Evolutionary conservation across 2,888 invertebrate species (phyloP).

Genomic region (Hipparchia semele): DNA sequence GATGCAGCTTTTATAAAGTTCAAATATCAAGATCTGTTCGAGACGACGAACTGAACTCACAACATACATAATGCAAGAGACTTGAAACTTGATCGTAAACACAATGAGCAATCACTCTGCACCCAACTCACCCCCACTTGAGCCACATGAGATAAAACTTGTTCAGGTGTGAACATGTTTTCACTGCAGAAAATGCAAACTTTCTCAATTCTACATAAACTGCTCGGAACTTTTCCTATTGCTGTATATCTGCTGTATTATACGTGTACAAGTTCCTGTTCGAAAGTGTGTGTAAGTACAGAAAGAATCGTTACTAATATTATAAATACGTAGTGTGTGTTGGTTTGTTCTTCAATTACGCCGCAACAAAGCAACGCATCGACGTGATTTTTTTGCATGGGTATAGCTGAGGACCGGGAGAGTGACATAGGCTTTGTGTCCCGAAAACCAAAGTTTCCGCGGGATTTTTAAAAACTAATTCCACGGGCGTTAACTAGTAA

Average conservation of each 20-base stretch:
- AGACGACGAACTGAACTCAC: neutral
- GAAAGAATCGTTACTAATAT: neutral
- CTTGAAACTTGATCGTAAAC: slow-evolving; percentile 16
- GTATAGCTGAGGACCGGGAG: too few relatives aligned
- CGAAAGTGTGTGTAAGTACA: neutral
- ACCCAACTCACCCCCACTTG: slow-evolving; percentile 22
- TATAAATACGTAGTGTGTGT: too few relatives aligned
- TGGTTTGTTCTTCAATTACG: too few relatives aligned
- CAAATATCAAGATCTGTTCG: too few relatives aligned
- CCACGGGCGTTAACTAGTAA: too few relatives aligned
- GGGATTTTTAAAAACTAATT: too few relatives aligned
- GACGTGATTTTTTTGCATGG: too few relatives aligned
- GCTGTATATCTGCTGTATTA: neutral
- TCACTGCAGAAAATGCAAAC: slow-evolving; percentile 13
- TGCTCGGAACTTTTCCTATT: slow-evolving; percentile 12
- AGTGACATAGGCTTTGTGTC: too few relatives aligned
- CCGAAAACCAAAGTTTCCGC: too few relatives aligned
- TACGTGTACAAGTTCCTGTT: neutral
- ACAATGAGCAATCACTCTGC: slow-evolving; percentile 29
- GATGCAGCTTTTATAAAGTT: too few relatives aligned
- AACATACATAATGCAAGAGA: slow-evolving; percentile 2
- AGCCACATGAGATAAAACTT: slow-evolving; percentile 18
- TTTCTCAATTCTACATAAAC: slow-evolving; percentile 12
- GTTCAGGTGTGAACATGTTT: slow-evolving; percentile 7
- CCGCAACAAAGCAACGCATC: too few relatives aligned